Conservation (phyloP, 2,797 vertebrate species). For the Schizopygopsis pylzovi region DNA sequence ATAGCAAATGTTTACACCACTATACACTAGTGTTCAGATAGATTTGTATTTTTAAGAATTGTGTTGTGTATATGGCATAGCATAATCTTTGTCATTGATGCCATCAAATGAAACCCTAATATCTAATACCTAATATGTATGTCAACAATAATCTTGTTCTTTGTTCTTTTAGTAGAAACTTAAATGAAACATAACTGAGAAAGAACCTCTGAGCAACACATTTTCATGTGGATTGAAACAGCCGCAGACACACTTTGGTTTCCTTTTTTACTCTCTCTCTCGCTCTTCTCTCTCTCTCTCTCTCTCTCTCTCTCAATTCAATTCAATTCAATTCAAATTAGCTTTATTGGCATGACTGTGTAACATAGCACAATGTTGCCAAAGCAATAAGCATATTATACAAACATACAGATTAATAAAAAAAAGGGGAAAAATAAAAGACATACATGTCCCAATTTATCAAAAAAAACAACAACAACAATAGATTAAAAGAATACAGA, state of each 20-base stretch:
- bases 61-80: background rate
- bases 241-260: conserved; percentile 49
- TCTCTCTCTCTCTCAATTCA: conserved; percentile 56
- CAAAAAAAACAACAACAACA: too few relatives aligned
- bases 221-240: conserved; percentile 12
- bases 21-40: background rate
- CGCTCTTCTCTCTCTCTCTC: conserved; percentile 37
- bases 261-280: conserved; percentile 41
- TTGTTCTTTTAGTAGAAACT: background rate
- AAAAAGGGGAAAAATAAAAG: too few relatives aligned
- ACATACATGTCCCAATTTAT: too few relatives aligned
- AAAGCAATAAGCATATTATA: too few relatives aligned
- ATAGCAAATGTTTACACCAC: too few relatives aligned
- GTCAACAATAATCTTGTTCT: background rate
- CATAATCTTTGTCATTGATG: background rate
- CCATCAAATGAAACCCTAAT: background rate
- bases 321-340: too few relatives aligned
- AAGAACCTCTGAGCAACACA: conserved; percentile 10
- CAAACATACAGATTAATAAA: too few relatives aligned
- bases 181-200: background rate
- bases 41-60: background rate
- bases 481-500: too few relatives aligned
- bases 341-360: too few relatives aligned
- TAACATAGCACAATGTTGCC: too few relatives aligned
- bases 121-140: background rate